Conservation (phyloP, 2,113 vertebrate species). For the Solenodon paradoxus region DNA sequence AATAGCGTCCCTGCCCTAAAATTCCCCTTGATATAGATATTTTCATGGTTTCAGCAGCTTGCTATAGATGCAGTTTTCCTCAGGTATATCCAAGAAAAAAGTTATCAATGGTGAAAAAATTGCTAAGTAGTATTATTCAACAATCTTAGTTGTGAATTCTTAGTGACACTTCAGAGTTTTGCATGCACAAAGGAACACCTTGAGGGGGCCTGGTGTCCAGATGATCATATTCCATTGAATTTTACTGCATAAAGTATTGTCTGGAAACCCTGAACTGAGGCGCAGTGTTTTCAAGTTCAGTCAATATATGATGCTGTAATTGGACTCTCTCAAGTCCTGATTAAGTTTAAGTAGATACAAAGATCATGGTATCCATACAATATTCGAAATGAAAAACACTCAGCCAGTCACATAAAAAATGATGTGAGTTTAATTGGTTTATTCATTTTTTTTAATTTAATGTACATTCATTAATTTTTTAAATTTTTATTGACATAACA, state of each 20-base stretch:
- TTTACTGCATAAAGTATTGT: not conserved
- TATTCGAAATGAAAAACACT: slow-evolving; percentile 32
- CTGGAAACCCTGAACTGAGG: not conserved
- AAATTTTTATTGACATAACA: not conserved
- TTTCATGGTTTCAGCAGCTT: not conserved
- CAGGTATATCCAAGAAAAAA: not conserved
- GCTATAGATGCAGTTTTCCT: not conserved
- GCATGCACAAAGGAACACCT: not conserved
- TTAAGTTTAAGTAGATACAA: not conserved
- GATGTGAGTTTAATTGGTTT: not conserved
- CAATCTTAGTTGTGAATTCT: not conserved
- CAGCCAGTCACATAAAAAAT: not conserved
- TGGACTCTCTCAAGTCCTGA: not conserved
- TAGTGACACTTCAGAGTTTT: not conserved
- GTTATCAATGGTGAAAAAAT: not conserved
- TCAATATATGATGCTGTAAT: not conserved
- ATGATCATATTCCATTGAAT: not conserved
- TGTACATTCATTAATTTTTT: too few relatives aligned
- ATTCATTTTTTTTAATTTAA: not conserved
- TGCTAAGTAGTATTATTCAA: not conserved
- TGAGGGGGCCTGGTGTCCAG: not conserved
- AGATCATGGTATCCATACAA: not conserved
- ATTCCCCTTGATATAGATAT: not conserved
- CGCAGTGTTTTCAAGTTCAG: not conserved
- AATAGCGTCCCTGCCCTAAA: not conserved